Conservation (phyloP, 2,113 vertebrate species). For the Pungitius pungitius region DNA sequence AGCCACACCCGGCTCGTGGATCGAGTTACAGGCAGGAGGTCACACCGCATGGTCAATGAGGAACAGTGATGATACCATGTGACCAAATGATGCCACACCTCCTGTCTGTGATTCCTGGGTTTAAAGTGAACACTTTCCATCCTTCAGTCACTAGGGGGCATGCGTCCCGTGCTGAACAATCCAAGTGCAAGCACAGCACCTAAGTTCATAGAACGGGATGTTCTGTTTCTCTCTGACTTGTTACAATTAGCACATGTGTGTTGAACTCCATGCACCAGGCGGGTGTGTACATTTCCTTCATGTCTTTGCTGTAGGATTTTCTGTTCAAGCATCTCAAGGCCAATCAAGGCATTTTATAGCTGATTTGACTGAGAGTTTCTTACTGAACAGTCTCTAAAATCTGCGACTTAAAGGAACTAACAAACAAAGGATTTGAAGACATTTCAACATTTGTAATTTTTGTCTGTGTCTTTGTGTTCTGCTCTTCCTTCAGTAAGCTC, state of each 20-base stretch:
- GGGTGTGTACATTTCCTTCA: not conserved
- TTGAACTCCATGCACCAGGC: not conserved
- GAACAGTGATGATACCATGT: not conserved
- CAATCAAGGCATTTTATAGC: slow-evolving; percentile 43
- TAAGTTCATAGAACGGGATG: not conserved
- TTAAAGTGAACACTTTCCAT: not conserved
- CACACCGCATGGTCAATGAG: not conserved
- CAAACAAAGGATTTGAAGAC: not conserved
- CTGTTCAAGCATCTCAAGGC: slow-evolving; percentile 16
- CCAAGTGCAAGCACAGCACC: accelerated
- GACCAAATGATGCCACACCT: slow-evolving; percentile 14
- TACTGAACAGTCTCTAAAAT: slow-evolving; percentile 23
- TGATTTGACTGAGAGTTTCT: slow-evolving; percentile 17
- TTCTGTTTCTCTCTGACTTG: not conserved
- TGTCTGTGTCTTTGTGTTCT: not conserved
- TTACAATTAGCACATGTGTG: not conserved
- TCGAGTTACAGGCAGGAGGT: slow-evolving; percentile 11
- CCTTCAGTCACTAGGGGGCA: slow-evolving; percentile 52
- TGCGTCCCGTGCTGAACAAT: slow-evolving; percentile 22
- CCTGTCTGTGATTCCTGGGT: not conserved
- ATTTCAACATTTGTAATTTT: not conserved
- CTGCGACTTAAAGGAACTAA: no score
- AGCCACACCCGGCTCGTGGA: not conserved
- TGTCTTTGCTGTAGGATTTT: not conserved
- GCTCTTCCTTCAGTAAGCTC: not conserved